These are phyloP conservation scores for Eulemur rufifrons DNA, from an alignment of 2,113 vertebrate species.

Conservation along the genomic window DNA sequence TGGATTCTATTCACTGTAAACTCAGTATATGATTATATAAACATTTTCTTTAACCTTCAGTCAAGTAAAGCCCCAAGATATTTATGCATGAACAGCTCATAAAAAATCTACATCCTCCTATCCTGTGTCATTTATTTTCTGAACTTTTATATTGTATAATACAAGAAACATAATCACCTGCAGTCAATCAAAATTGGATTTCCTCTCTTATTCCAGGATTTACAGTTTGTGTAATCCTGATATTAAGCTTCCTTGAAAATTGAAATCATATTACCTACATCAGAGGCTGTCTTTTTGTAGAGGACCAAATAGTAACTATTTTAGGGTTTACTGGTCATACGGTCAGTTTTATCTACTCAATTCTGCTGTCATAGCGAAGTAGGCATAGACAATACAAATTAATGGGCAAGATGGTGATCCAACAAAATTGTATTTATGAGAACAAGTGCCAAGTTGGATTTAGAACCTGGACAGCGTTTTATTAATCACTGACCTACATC, in stretches of 20 bases:
- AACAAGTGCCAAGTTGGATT: not conserved
- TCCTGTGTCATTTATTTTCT: not conserved
- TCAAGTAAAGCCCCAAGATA: not conserved
- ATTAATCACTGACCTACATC: not conserved
- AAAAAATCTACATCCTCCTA: not conserved
- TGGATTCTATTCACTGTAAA: not conserved
- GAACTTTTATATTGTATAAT: not conserved
- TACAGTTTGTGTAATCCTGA: not conserved
- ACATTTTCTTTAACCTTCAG: not conserved
- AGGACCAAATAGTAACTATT: not conserved
- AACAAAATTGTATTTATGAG: not conserved
- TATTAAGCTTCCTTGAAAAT: not conserved
- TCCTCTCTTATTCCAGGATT: not conserved
- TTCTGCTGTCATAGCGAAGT: not conserved
- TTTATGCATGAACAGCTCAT: not conserved
- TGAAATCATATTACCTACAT: not conserved
- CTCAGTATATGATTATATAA: not conserved
- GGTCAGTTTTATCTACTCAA: not conserved
- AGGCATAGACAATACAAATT: not conserved
- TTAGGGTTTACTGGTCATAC: not conserved
- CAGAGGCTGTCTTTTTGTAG: not conserved
- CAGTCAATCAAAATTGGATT: not conserved
- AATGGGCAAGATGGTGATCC: not conserved
- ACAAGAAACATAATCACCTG: not conserved
- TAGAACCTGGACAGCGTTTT: not conserved